These are phyloP conservation scores for Tauraco erythrolophus DNA, from an alignment of 2,113 vertebrate genomes.

Conservation along the genomic window DNA sequence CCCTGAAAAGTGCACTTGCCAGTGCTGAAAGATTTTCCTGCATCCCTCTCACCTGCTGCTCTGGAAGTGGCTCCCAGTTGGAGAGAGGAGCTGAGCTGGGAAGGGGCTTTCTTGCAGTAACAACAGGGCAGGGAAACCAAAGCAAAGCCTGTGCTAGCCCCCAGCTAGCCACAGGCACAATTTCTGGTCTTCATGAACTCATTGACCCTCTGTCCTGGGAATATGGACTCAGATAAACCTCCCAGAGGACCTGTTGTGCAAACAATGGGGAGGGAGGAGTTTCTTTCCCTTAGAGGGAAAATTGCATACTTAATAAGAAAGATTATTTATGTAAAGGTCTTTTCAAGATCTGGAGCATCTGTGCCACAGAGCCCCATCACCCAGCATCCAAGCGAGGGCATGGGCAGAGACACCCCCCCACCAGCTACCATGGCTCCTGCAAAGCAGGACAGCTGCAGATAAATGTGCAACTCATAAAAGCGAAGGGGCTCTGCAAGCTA, in stretches of 20 bases:
- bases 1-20: background rate
- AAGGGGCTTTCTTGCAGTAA: background rate
- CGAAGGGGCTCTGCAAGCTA: constrained; percentile 70
- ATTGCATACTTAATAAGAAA: background rate
- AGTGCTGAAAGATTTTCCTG: background rate
- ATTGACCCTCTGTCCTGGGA: background rate
- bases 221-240: fast-evolving
- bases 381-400: background rate
- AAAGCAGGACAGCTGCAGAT: constrained; percentile 10
- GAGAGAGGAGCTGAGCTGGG: background rate
- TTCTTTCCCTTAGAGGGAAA: background rate
- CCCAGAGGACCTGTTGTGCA: background rate
- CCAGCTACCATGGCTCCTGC: background rate
- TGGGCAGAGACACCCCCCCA: background rate
- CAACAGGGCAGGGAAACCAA: background rate
- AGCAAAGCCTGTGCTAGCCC: background rate
- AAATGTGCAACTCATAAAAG: constrained; percentile 72
- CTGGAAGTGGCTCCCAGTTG: background rate
- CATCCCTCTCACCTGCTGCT: background rate
- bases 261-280: background rate
- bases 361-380: background rate
- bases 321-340: background rate
- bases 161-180: background rate
- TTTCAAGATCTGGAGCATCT: background rate
- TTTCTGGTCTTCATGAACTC: background rate